Percentiles rank a stretch among this genome's conserved stretches.
Conservation (phyloP, 2,888 invertebrate genomes). For the Sphaerophoria taeniata region DNA sequence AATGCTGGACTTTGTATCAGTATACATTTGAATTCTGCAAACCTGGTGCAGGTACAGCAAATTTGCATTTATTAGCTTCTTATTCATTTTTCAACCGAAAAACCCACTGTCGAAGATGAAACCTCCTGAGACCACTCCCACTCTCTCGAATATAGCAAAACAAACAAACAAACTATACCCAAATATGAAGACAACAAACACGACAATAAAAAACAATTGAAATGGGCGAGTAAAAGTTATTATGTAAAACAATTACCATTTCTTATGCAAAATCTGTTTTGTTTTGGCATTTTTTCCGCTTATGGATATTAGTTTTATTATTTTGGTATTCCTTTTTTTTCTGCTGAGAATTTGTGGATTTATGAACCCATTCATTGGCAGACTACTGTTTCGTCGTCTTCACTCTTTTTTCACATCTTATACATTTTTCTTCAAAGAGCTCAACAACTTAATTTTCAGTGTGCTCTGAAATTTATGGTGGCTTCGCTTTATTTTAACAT, state of each 20-base stretch:
- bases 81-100: conserved; percentile 28
- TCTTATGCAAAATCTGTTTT: conserved; percentile 71
- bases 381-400: not conserved
- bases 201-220: conserved; percentile 14
- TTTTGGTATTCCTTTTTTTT: conserved; percentile 14
- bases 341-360: conserved; percentile 45
- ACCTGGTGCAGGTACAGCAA: conserved; percentile 27
- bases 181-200: not conserved
- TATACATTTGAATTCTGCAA: not conserved
- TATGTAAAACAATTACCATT: conserved; percentile 73
- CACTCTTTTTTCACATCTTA: not conserved
- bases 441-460: conserved; percentile 23
- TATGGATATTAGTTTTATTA: conserved; percentile 71
- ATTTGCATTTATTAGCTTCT: conserved; percentile 53
- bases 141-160: not conserved
- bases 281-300: conserved; percentile 60
- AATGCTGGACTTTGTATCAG: conserved; percentile 29
- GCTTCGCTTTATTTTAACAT: conserved; percentile 11
- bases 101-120: conserved; percentile 28
- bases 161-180: too few species aligned
- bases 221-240: conserved; percentile 69
- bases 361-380: conserved; percentile 60
- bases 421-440: conserved; percentile 37
- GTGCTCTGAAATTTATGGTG: conserved; percentile 49
- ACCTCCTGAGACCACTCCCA: conserved; percentile 26